These are phyloP conservation scores for Pagrus major DNA, from an alignment of 2,113 vertebrate genomes.

Conservation along the genomic window DNA sequence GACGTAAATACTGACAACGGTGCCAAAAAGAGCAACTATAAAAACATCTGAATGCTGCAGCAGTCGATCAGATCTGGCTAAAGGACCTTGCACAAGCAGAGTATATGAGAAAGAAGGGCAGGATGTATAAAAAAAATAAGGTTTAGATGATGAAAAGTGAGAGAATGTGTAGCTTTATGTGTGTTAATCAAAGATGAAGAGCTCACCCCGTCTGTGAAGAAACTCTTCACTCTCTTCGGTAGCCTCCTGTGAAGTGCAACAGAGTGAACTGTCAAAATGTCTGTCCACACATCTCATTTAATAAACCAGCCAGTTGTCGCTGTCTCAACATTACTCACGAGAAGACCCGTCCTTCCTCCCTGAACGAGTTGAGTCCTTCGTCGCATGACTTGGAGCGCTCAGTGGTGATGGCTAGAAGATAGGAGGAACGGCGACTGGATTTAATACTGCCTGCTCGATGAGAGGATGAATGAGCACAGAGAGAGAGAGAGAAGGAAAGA, in stretches of 20 bases:
- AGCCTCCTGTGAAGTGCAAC: slow-evolving; percentile 86
- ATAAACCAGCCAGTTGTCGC: neutral
- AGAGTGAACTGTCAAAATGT: neutral
- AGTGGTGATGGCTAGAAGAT: slow-evolving; percentile 95
- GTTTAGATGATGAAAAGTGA: neutral
- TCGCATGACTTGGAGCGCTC: slow-evolving; percentile 99
- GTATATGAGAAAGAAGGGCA: neutral
- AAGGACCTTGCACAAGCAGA: neutral
- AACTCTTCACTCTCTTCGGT: slow-evolving; percentile 94
- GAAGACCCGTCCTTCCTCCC: slow-evolving; percentile 90
- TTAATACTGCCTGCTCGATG: slow-evolving; percentile 91
- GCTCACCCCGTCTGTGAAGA: slow-evolving; percentile 96
- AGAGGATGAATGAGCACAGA: slow-evolving; percentile 48
- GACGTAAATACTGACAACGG: too few relatives aligned
- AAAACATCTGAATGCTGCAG: neutral
- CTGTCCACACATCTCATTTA: neutral
- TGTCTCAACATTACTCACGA: slow-evolving; percentile 77
- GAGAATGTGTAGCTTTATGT: neutral
- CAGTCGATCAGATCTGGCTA: neutral
- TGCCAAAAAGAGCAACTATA: too few relatives aligned
- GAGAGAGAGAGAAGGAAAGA: slow-evolving; percentile 20
- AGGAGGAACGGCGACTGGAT: slow-evolving; percentile 96
- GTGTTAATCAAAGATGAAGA: neutral
- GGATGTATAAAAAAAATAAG: neutral
- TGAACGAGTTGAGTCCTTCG: slow-evolving; percentile 94